phyloP scores from a whole-genome alignment of 2,113 vertebrate species.

The Potamarius usumacintae region DNA sequence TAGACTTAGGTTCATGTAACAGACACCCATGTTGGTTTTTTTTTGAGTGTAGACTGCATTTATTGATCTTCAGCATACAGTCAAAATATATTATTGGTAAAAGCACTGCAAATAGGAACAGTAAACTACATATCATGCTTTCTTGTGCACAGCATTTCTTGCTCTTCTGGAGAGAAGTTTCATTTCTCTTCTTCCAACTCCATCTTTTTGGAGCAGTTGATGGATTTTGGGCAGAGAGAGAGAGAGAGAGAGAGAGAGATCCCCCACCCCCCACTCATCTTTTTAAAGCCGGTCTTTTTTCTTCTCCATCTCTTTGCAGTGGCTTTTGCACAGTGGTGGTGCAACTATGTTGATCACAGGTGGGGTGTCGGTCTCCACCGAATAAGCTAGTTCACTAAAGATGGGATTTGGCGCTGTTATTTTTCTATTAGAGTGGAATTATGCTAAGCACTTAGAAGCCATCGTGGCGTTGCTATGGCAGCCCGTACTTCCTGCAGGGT shows the following conservation, averaged over 20 bases:
- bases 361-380: slow-evolving; percentile 81
- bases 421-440: slow-evolving; percentile 98
- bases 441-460: slow-evolving; percentile 94
- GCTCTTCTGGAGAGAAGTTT: background rate
- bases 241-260: slow-evolving; percentile 66
- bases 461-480: slow-evolving; percentile 98
- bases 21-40: no score
- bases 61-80: background rate
- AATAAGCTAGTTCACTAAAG: slow-evolving; percentile 93
- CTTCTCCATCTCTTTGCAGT: slow-evolving; percentile 67
- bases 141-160: background rate
- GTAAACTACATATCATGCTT: background rate
- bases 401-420: slow-evolving; percentile 95
- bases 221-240: slow-evolving; percentile 64
- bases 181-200: slow-evolving; percentile 59
- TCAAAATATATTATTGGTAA: background rate
- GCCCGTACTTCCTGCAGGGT: slow-evolving; percentile 97
- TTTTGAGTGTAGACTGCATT: background rate
- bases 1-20: no score
- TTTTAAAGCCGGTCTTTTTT: slow-evolving; percentile 69
- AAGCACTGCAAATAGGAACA: background rate
- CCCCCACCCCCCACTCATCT: slow-evolving; percentile 62
- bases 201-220: slow-evolving; percentile 66
- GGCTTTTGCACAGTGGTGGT: slow-evolving; percentile 73
- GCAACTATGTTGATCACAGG: slow-evolving; percentile 82